phyloP scores from a whole-genome alignment of 2,797 vertebrate species.

The Chlorospingus semifuscus region DNA sequence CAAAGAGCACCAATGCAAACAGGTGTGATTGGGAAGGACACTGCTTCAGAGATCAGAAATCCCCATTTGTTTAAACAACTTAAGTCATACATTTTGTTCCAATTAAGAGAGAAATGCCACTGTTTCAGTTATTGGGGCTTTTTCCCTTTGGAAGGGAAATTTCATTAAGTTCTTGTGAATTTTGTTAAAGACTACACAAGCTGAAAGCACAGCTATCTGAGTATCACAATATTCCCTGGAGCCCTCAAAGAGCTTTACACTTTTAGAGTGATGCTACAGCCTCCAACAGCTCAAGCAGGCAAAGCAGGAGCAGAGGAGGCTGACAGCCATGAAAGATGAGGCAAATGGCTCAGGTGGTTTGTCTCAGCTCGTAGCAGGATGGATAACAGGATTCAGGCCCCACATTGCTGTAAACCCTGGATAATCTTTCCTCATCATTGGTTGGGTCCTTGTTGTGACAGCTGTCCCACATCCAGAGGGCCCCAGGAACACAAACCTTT shows the following conservation, averaged over 20 bases:
- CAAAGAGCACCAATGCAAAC: neutral
- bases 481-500: conserved; percentile 75
- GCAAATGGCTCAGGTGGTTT: neutral
- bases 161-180: neutral
- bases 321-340: neutral
- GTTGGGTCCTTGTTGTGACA: neutral
- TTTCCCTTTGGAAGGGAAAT: neutral
- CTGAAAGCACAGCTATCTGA: neutral
- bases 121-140: neutral
- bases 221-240: neutral
- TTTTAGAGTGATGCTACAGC: neutral
- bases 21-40: neutral
- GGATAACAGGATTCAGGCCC: neutral
- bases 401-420: neutral
- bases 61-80: neutral
- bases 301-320: neutral
- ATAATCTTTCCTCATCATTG: neutral
- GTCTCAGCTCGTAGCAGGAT: neutral
- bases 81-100: neutral
- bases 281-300: neutral
- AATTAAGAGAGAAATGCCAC: neutral
- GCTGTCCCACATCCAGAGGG: neutral
- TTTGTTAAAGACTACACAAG: neutral
- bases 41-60: neutral
- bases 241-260: neutral